These are phyloP conservation scores for Pentalonia nigronervosa DNA, from an alignment of 1,140 invertebrate species.

Conservation along the genomic window DNA sequence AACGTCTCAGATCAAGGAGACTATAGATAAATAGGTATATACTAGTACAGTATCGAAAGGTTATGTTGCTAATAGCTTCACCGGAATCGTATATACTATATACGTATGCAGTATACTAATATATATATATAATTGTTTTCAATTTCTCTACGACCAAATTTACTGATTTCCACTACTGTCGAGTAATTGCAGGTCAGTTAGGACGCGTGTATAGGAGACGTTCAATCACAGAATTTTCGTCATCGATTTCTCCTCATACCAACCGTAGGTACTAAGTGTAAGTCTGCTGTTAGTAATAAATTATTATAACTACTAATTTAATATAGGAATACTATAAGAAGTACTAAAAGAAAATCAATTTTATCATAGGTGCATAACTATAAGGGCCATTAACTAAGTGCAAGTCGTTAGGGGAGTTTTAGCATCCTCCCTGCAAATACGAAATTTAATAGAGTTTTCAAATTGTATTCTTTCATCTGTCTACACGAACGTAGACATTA, in stretches of 20 bases:
- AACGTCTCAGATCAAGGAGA: background rate
- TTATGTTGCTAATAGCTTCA: background rate
- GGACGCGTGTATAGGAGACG: background rate
- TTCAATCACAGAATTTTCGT: background rate
- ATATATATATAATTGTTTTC: constrained; percentile 4
- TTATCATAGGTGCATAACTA: background rate
- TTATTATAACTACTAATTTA: background rate
- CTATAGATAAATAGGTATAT: too few relatives aligned
- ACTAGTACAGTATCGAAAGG: background rate
- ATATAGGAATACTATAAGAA: background rate
- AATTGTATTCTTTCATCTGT: background rate
- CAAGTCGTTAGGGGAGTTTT: background rate
- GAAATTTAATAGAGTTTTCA: background rate
- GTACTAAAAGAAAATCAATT: background rate
- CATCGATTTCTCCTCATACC: background rate
- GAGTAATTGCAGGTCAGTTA: background rate
- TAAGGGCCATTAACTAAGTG: background rate
- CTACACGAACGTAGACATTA: background rate
- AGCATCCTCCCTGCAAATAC: background rate
- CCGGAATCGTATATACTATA: background rate
- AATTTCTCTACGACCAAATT: background rate
- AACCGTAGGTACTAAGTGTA: background rate
- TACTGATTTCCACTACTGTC: background rate
- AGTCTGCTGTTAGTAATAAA: background rate
- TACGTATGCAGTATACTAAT: background rate